Conservation (phyloP, 1,140 invertebrate genomes). For the Drosophila mojavensis region DNA sequence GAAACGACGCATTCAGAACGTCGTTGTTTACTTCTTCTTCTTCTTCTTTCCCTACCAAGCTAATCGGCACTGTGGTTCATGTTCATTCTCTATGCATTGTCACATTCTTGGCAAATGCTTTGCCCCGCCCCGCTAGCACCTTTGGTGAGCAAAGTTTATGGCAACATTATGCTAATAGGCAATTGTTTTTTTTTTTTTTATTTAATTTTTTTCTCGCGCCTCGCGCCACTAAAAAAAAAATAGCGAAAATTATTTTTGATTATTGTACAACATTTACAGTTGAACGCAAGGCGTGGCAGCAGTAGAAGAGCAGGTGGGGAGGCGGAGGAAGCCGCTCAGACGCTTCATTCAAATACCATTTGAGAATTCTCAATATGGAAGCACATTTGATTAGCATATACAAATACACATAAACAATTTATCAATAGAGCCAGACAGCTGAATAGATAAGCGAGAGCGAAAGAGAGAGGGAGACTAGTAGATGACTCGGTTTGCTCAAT, state of each 20-base stretch:
- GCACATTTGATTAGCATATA: slow-evolving; percentile 74
- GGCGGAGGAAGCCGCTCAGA: not conserved
- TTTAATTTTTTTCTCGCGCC: not conserved
- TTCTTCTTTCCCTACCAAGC: not conserved
- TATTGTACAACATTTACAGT: slow-evolving; percentile 82
- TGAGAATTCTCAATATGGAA: slow-evolving; percentile 49
- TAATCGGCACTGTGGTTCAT: slow-evolving; percentile 46
- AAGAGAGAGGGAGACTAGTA: not conserved
- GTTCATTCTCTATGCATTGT: slow-evolving; percentile 45
- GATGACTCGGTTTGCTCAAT: slow-evolving; percentile 29
- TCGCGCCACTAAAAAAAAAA: slow-evolving; percentile 7
- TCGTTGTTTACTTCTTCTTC: slow-evolving; percentile 2
- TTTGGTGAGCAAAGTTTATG: slow-evolving; percentile 52
- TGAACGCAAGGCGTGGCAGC: slow-evolving; percentile 16
- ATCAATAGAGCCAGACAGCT: slow-evolving; percentile 15
- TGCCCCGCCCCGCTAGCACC: not conserved
- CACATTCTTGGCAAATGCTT: slow-evolving; percentile 60
- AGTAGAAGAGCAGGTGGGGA: not conserved
- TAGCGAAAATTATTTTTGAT: slow-evolving; percentile 39
- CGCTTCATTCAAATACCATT: slow-evolving; percentile 57
- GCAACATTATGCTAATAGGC: slow-evolving; percentile 78
- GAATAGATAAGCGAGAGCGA: slow-evolving; percentile 5
- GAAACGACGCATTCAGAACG: slow-evolving; percentile 66
- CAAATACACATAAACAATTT: slow-evolving; percentile 29
- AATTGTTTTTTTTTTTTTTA: slow-evolving; percentile 56